Evolutionary conservation across 2,888 invertebrate species (phyloP), one percentile per base, ranked within the genome.

Genomic region (Torymus auratus): DNA sequence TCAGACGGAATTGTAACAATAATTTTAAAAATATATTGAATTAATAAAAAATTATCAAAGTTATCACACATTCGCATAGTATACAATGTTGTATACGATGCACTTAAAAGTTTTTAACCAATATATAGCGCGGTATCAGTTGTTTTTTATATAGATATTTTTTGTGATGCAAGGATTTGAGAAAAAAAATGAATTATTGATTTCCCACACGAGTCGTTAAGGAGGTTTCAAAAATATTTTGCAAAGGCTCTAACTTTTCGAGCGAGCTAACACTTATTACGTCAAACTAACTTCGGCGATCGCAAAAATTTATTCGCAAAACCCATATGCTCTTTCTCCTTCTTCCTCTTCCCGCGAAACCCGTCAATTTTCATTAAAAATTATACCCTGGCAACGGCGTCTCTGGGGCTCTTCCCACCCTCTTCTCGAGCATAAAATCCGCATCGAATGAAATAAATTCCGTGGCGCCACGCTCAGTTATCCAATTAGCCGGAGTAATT

Each of bases 401-500:
- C 73, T 81, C 64, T 74, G 70, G 69, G 70, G 61, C 53, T 62
- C n/a, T 56, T 14, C 62, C 23, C 50, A 20, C 20, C n/a, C 13
- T 56, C 20, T 41, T 5, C 23, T 20, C n/a, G 7, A 10, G 3
- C 52, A 71, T 67, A 72, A 73, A 69, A 73, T 76, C 64, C n/a
- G 10, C 60, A 41, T 61, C 28, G 28, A 28, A 55, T 79, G 70
- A 77, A 79, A 82, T 82, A 80, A 82, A 82, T 82, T 80, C 61
- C 84, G 85, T 87, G 89, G 89, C 90, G 89, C 89, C 89, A 88
- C 88, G 88, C 68, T 87, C 88, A 87, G 85, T 81, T 64, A 65
- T 87, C 90, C 90, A 90, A 90, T 90, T 90, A 90, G 90, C 86
- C 86, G 85, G 69, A 84, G 88, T 87, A 88, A 90, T 90, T 89